A percentile compares a stretch with the other conserved stretches of the same genome.
Conservation (phyloP, 2,797 vertebrate species). For the Chromis chromis region DNA sequence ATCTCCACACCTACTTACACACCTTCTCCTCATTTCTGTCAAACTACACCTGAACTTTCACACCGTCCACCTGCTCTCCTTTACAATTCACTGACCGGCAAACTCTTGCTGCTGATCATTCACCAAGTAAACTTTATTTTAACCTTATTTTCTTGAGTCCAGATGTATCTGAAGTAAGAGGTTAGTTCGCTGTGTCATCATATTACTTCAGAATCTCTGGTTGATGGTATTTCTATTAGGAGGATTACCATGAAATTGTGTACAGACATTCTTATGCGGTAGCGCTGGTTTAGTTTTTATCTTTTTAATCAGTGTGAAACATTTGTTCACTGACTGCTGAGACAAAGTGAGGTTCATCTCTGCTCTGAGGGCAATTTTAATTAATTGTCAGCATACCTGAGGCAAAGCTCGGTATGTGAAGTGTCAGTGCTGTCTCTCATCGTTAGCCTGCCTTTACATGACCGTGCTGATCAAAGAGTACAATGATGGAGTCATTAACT, state of each 20-base stretch:
- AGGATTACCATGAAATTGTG: no score
- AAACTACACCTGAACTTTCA: no score
- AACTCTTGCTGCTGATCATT: no score
- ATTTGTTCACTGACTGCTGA: background rate
- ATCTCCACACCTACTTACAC: no score
- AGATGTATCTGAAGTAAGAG: background rate
- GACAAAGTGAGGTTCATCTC: conserved; percentile 16
- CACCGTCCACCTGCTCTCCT: background rate
- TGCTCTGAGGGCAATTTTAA: conserved; percentile 6
- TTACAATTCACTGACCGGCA: background rate
- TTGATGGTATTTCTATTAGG: no score
- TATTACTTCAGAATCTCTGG: no score
- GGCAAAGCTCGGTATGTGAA: conserved; percentile 31
- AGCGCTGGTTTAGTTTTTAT: background rate
- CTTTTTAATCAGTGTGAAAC: conserved; percentile 10
- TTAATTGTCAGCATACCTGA: conserved; percentile 62
- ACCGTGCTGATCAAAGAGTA: conserved; percentile 55
- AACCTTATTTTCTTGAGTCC: background rate
- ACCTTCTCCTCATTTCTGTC: no score
- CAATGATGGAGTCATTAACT: conserved; percentile 45
- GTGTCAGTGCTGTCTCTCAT: conserved; percentile 33
- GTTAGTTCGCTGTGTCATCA: no score
- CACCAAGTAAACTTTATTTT: no score
- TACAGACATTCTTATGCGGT: no score
- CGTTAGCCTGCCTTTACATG: conserved; percentile 59